A percentile compares a stretch with the other conserved stretches of the same genome.
phyloP scores from a whole-genome alignment of 2,113 vertebrate species.

The Vulpes vulpes region DNA sequence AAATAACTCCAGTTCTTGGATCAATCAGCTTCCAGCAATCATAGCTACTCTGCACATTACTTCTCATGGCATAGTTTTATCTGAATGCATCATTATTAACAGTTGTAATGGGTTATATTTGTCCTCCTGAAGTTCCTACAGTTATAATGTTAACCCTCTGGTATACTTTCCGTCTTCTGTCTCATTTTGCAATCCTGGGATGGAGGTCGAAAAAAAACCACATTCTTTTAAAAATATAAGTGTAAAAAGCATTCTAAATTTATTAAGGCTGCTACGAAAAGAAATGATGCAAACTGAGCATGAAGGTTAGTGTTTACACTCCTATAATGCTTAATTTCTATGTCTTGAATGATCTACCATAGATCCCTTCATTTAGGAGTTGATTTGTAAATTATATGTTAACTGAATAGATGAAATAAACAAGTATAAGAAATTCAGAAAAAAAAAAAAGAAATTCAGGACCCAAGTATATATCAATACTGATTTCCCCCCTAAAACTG shows the following conservation, averaged over 20 bases:
- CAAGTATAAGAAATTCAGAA: background rate
- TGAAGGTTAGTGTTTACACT: background rate
- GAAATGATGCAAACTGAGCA: background rate
- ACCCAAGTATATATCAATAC: background rate
- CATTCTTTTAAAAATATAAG: background rate
- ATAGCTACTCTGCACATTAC: background rate
- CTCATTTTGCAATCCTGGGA: background rate
- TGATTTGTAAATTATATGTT: background rate
- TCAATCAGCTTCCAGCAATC: conserved; percentile 38
- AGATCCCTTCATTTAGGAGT: background rate
- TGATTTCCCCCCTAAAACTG: background rate
- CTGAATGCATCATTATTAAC: conserved; percentile 4
- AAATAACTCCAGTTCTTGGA: conserved; percentile 34
- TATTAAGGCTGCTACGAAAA: background rate
- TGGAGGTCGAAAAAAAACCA: background rate
- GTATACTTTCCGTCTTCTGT: background rate
- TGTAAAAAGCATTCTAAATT: conserved; percentile 42
- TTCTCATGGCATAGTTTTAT: conserved; percentile 11
- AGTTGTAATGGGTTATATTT: background rate
- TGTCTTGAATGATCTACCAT: background rate
- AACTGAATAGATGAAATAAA: background rate
- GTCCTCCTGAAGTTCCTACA: conserved; percentile 34
- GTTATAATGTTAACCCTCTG: background rate
- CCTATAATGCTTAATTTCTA: background rate
- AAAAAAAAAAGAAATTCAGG: background rate